Evolutionary conservation across 1,140 invertebrate species (phyloP).

Genomic region (Rhagoletis pomonella): DNA sequence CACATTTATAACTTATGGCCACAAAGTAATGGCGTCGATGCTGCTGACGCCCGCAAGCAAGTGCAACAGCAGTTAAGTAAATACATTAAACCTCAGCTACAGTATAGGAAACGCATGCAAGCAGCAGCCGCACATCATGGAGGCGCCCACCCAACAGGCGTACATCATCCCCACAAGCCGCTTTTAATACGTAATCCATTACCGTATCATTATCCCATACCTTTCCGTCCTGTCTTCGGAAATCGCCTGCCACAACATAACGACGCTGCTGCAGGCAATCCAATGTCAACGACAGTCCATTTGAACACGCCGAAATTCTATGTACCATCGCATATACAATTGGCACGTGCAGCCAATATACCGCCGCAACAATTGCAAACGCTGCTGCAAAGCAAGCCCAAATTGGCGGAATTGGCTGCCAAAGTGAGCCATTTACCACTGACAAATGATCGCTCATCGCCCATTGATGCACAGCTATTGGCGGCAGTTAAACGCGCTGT

Average conservation of each 20-base stretch:
- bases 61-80: conserved; percentile 17
- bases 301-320: conserved; percentile 56
- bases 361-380: conserved; percentile 61
- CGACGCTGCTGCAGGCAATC: not conserved
- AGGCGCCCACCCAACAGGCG: not conserved
- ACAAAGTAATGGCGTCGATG: not conserved
- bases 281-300: not conserved
- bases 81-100: conserved; percentile 50
- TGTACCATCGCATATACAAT: conserved; percentile 64
- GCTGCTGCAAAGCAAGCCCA: conserved; percentile 67
- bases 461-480: conserved; percentile 64
- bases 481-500: conserved; percentile 64
- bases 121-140: not conserved
- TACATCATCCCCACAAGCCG: not conserved
- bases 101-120: conserved; percentile 29
- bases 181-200: conserved; percentile 63
- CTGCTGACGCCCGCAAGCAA: not conserved
- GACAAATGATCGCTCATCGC: conserved; percentile 61
- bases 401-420: conserved; percentile 67
- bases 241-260: conserved; percentile 2
- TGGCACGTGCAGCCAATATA: conserved; percentile 65
- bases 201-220: conserved; percentile 69
- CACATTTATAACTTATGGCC: conserved; percentile 34
- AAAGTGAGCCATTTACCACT: conserved; percentile 65
- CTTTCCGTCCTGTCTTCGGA: conserved; percentile 58